Base-by-base conservation (phyloP, 2,888 invertebrate species). In the Hyles lineata region DNA sequence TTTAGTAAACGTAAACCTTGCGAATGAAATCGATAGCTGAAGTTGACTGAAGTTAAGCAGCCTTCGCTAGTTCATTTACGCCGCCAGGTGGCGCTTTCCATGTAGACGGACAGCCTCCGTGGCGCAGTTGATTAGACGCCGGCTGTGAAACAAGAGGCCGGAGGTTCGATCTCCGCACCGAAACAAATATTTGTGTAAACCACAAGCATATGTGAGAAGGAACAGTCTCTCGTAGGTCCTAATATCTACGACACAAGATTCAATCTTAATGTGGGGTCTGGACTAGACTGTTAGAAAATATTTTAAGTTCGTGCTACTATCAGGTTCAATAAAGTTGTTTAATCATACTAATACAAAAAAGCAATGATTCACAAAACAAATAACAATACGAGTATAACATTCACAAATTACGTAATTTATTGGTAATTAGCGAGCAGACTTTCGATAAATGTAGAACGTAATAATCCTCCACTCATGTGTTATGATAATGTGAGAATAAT, bases 21-120 rank as follows among this genome's bases (percentile, higher is more conserved):
- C 23, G 67, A 23, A 8, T 6, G 15, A 43, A 23, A 50, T 50
- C 62, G 35, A 35, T 62, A 62, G n/a, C 62, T 55, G n/a, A 19
- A 55, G 55, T 55, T n/a, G 1, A n/a, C 62, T 55, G 55, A 7
- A 52, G 52, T 17, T 9, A 55, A 55, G 19, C 55, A 55, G 55
- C 55, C n/a, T 55, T 6, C 55, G 17, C 55, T 19, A 7, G 55
- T 55, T n/a, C 2, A 7, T 6, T 8, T 21, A 23, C 43, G 23
- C 67, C 67, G 67, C 17, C 23, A 67, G 67, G 50, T 67, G 67
- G 21, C 67, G 23, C 50, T 67, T 23, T n/a, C 19, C 19, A 60
- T 2, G 19, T 6, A 61, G 8, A 50, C 29, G 29, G 29, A 29
- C 29, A 29, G 29, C 29, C 29, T 29, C 5, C 1, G 5, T 29